phyloP scores from a whole-genome alignment of 2,888 invertebrate species.

The Tanytarsus gracilentus region DNA sequence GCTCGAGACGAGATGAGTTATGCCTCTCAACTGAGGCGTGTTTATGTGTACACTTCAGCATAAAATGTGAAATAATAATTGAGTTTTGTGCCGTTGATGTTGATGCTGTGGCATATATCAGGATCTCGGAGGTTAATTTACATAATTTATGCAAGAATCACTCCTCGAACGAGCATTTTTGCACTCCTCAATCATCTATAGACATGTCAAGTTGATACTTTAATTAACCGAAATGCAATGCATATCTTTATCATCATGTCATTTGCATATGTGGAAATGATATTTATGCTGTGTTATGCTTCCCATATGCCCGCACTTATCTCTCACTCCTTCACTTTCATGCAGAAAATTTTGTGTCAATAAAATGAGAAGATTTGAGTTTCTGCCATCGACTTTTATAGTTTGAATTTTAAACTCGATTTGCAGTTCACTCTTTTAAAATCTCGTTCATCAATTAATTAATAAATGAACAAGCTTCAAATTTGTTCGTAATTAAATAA shows the following conservation, averaged over 20 bases:
- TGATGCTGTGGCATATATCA: no score
- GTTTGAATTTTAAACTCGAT: no score
- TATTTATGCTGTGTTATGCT: conserved; percentile 1
- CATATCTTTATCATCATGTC: background rate
- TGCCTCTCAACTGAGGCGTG: background rate
- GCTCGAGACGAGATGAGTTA: background rate
- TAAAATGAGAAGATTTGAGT: conserved; percentile 19
- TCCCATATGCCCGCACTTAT: no score
- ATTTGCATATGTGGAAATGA: conserved; percentile 22
- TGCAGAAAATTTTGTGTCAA: conserved; percentile 1
- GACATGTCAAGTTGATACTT: conserved; percentile 9
- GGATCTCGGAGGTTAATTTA: conserved; percentile 7
- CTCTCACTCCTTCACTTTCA: conserved; percentile 3
- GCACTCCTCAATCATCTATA: background rate
- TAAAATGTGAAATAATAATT: conserved; percentile 9
- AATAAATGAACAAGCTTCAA: no score
- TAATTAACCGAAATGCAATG: conserved; percentile 2
- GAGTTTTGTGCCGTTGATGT: background rate
- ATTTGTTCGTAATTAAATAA: background rate
- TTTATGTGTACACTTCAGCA: background rate
- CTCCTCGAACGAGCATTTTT: background rate
- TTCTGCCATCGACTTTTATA: no score
- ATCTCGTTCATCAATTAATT: no score
- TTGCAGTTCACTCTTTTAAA: no score
- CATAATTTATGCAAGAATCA: conserved; percentile 19